Percentiles rank a stretch among this genome's conserved stretches.
Conservation (phyloP, 2,888 invertebrate genomes). For the Gisinianus flammeolus region DNA sequence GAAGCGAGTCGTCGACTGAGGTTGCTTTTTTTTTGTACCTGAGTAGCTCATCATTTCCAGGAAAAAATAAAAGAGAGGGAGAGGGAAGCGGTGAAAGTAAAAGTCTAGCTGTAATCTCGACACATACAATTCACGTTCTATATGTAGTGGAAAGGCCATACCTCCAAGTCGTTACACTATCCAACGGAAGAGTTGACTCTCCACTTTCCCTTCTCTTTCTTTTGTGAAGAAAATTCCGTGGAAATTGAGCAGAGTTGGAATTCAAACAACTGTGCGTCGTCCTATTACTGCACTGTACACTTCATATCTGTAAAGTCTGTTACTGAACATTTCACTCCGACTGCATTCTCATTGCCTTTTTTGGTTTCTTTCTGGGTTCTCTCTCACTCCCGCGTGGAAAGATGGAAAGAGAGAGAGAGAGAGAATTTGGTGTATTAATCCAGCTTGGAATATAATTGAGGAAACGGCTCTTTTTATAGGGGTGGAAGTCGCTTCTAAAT, state of each 20-base stretch:
- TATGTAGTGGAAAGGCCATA: too few relatives aligned
- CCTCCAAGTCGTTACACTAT: too few relatives aligned
- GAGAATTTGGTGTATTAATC: slow-evolving; percentile 53
- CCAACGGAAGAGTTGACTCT: too few relatives aligned
- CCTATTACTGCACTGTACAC: background rate
- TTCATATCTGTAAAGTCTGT: background rate
- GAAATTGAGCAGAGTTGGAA: background rate
- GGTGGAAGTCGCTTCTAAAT: slow-evolving; percentile 52
- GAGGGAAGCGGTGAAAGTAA: background rate
- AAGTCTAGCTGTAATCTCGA: too few relatives aligned
- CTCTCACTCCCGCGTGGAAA: slow-evolving; percentile 16
- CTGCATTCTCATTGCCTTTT: background rate
- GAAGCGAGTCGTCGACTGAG: too few relatives aligned
- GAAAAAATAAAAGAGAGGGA: background rate
- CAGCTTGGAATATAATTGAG: slow-evolving; percentile 48
- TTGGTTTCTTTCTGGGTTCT: background rate
- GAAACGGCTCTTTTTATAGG: slow-evolving; percentile 52
- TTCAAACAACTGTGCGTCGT: background rate
- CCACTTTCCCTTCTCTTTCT: too few relatives aligned
- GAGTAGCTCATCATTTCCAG: background rate
- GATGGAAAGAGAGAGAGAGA: too few relatives aligned
- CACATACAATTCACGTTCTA: too few relatives aligned
- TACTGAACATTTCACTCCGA: background rate
- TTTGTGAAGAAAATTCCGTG: too few relatives aligned
- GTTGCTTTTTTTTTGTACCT: too few relatives aligned